phyloP scores from a whole-genome alignment of 2,888 invertebrate genomes.

The Sinodicranocentrus sp. region DNA sequence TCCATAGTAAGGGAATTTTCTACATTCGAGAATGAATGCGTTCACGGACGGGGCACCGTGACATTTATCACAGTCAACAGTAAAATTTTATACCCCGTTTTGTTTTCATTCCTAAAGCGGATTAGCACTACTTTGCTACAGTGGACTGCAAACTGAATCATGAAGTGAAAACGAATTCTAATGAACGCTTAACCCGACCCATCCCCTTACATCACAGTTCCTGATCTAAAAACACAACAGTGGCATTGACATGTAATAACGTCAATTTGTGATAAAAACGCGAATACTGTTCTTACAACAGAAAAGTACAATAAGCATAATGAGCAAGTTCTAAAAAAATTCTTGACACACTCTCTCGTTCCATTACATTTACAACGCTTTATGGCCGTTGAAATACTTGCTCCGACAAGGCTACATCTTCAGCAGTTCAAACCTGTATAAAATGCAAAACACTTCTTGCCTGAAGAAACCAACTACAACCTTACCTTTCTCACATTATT shows the following conservation, averaged over 20 bases:
- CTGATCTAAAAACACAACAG: conserved; percentile 24
- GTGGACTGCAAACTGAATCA: too few relatives aligned
- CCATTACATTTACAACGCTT: conserved; percentile 42
- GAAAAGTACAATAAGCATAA: not conserved
- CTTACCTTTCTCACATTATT: conserved; percentile 10
- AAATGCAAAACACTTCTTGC: conserved; percentile 50
- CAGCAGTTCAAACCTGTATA: conserved; percentile 25
- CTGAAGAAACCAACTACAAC: not conserved
- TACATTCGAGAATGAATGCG: too few relatives aligned
- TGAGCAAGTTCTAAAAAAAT: conserved; percentile 34
- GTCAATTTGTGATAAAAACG: conserved; percentile 32
- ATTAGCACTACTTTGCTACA: too few relatives aligned
- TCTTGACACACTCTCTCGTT: conserved; percentile 55
- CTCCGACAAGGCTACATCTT: conserved; percentile 33
- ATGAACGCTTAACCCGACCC: too few relatives aligned
- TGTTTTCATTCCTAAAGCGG: too few relatives aligned
- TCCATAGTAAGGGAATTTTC: too few relatives aligned
- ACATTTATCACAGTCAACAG: too few relatives aligned
- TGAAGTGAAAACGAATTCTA: too few relatives aligned
- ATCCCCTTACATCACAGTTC: too few relatives aligned
- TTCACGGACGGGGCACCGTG: too few relatives aligned
- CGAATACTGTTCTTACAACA: conserved; percentile 21
- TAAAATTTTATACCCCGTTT: too few relatives aligned
- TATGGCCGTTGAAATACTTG: conserved; percentile 59
- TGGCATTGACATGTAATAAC: conserved; percentile 24